Conservation (phyloP, 2,888 invertebrate species). For the Tuta absoluta region DNA sequence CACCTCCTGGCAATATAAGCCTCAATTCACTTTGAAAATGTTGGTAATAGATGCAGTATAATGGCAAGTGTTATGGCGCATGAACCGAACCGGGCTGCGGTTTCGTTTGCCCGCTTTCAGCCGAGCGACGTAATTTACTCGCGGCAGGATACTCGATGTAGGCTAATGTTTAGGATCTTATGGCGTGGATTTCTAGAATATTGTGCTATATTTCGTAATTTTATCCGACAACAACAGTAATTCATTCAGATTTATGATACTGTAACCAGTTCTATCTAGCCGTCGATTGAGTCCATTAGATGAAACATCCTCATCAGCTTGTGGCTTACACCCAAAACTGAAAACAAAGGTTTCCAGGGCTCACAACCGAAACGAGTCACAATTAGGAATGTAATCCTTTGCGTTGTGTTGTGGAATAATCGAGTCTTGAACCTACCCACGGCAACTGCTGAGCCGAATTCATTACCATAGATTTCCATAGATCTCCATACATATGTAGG, state of each 20-base stretch:
- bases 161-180: neutral
- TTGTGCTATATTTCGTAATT: neutral
- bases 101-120: neutral
- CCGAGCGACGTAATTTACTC: neutral
- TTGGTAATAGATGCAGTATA: neutral
- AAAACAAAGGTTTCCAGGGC: conserved; percentile 38
- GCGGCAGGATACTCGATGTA: neutral
- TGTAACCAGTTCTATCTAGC: too few species aligned
- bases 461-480: conserved; percentile 28
- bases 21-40: conserved; percentile 1
- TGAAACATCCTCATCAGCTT: neutral
- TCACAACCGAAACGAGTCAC: conserved; percentile 39
- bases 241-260: too few species aligned
- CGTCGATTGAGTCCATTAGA: too few species aligned
- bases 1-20: neutral
- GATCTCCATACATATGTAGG: conserved; percentile 12
- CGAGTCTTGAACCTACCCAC: conserved; percentile 8
- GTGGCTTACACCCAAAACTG: conserved; percentile 12
- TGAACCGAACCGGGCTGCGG: neutral
- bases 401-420: conserved; percentile 13
- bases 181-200: neutral
- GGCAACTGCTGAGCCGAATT: conserved; percentile 26
- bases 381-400: conserved; percentile 41
- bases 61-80: conserved; percentile 1
- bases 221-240: too few species aligned